Conservation (phyloP, 2,797 vertebrate species). For the Sebastes melanostomus region DNA sequence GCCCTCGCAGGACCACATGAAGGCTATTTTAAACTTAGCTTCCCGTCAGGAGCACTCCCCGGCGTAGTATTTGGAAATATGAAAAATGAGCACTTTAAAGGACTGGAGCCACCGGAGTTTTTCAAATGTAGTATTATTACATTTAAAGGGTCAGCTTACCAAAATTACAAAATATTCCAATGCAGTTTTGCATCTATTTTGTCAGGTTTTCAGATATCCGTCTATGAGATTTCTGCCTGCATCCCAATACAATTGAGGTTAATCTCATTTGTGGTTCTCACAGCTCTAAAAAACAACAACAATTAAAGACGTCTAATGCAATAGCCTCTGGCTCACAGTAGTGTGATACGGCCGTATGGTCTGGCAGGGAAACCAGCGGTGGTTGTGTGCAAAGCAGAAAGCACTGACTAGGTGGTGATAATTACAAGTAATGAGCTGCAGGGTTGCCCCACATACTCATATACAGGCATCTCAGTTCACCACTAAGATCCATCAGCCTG, state of each 20-base stretch:
- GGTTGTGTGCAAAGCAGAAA: neutral
- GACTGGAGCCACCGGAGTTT: neutral
- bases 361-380: neutral
- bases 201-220: neutral
- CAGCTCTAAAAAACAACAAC: neutral
- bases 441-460: neutral
- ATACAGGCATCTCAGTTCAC: neutral
- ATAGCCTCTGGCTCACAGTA: neutral
- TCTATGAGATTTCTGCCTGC: neutral
- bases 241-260: neutral
- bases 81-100: neutral
- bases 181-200: neutral
- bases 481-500: neutral
- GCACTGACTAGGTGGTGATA: neutral
- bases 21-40: conserved; percentile 40
- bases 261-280: neutral
- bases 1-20: conserved; percentile 40
- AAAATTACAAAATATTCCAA: neutral
- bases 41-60: conserved; percentile 16
- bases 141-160: neutral
- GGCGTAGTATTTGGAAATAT: neutral
- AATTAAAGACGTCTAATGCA: neutral
- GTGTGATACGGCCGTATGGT: neutral
- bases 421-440: conserved; percentile 24
- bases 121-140: neutral